These are phyloP conservation scores for Monodelphis domestica DNA, from an alignment of 2,797 vertebrate species.

Conservation along the genomic window DNA sequence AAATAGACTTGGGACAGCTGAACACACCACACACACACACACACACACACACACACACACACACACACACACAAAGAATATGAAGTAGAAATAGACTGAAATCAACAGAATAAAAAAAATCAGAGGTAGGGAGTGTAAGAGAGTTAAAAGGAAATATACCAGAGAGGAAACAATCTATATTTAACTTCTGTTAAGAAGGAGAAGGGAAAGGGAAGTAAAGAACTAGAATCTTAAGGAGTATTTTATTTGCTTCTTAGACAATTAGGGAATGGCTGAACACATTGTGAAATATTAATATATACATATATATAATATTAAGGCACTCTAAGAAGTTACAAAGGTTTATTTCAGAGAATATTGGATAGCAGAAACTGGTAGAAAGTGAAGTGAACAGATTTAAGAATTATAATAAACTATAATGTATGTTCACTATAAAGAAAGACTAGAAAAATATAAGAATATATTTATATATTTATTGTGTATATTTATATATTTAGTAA, in stretches of 20 bases:
- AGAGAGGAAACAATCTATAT: background rate
- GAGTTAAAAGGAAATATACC: background rate
- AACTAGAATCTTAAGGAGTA: background rate
- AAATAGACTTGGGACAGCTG: background rate
- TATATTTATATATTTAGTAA: background rate
- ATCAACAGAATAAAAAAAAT: background rate
- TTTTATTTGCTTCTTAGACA: background rate
- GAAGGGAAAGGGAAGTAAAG: background rate
- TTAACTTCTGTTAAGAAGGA: background rate
- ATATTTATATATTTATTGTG: background rate
- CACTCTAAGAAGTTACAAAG: background rate
- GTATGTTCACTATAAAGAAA: background rate
- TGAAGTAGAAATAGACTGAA: background rate
- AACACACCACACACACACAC: background rate
- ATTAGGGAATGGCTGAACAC: background rate
- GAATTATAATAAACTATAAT: too few relatives aligned
- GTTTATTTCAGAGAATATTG: background rate
- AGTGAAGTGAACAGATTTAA: background rate
- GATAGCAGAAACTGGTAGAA: background rate
- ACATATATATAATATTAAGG: background rate
- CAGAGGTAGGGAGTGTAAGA: background rate
- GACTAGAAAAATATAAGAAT: background rate
- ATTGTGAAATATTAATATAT: background rate
- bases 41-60: background rate
- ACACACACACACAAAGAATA: background rate